Conservation (phyloP, 2,113 vertebrate species). For the Gulo gulo region DNA sequence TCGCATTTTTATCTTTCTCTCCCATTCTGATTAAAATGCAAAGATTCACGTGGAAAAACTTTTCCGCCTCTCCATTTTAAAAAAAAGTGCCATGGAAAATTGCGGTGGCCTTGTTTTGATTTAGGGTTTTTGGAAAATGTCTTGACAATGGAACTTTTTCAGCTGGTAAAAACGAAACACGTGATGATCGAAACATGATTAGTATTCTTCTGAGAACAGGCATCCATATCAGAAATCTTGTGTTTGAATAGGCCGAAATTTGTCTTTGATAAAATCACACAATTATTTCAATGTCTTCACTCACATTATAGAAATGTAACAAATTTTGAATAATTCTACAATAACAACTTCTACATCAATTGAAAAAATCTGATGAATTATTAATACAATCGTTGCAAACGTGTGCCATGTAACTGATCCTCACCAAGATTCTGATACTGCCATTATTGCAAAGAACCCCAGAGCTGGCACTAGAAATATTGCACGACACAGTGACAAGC, state of each 20-base stretch:
- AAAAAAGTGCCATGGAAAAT: slow-evolving; percentile 59
- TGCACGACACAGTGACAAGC: not conserved
- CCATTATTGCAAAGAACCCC: slow-evolving; percentile 45
- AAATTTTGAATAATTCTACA: slow-evolving; percentile 73
- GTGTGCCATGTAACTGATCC: slow-evolving; percentile 25
- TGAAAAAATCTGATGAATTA: slow-evolving; percentile 73
- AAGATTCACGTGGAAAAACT: slow-evolving; percentile 25
- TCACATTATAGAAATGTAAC: slow-evolving; percentile 65
- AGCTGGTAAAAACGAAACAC: slow-evolving; percentile 62
- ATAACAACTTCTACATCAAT: slow-evolving; percentile 58
- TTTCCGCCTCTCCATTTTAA: slow-evolving; percentile 29
- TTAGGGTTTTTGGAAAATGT: slow-evolving; percentile 62
- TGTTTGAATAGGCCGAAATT: slow-evolving; percentile 75
- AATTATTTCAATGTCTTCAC: slow-evolving; percentile 58
- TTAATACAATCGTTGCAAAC: slow-evolving; percentile 58
- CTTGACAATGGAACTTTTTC: slow-evolving; percentile 66
- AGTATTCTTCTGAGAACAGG: slow-evolving; percentile 69
- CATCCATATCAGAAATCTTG: slow-evolving; percentile 73
- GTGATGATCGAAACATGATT: slow-evolving; percentile 52
- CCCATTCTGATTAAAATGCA: slow-evolving; percentile 68
- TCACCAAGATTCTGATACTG: slow-evolving; percentile 42
- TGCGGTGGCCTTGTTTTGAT: slow-evolving; percentile 64
- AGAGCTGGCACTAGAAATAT: slow-evolving; percentile 6
- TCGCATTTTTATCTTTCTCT: slow-evolving; percentile 52
- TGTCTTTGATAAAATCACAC: slow-evolving; percentile 71